Evolutionary conservation across 2,888 invertebrate species (phyloP).

Genomic region (Bembecia ichneumoniformis): DNA sequence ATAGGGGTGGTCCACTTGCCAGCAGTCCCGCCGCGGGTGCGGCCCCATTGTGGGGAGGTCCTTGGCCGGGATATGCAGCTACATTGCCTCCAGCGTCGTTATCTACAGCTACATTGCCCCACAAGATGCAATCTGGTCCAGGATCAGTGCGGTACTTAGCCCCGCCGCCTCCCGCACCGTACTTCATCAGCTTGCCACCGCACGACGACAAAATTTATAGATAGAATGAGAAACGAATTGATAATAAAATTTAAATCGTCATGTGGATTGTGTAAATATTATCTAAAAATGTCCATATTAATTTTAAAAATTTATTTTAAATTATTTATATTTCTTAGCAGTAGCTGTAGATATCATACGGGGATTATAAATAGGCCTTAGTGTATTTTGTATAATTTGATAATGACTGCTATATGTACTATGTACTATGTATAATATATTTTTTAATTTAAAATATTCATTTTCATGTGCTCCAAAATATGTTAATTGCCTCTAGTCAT

Average conservation of each 20-base stretch:
- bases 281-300: slow-evolving; percentile 9
- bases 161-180: slow-evolving; percentile 77
- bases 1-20: slow-evolving; percentile 78
- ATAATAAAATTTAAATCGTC: slow-evolving; percentile 4
- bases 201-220: slow-evolving; percentile 77
- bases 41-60: slow-evolving; percentile 72
- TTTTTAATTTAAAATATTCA: no score
- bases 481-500: no score
- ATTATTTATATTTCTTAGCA: slow-evolving; percentile 22
- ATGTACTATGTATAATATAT: no score
- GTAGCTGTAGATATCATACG: slow-evolving; percentile 32
- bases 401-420: no score
- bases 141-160: slow-evolving; percentile 68
- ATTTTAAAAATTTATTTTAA: slow-evolving; percentile 2
- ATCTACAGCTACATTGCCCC: slow-evolving; percentile 77
- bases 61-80: slow-evolving; percentile 72
- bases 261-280: slow-evolving; percentile 31
- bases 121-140: slow-evolving; percentile 72
- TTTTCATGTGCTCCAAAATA: no score
- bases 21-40: slow-evolving; percentile 74
- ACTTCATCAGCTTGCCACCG: slow-evolving; percentile 75
- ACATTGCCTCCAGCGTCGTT: slow-evolving; percentile 73
- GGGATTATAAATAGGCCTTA: background rate
- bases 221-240: slow-evolving; percentile 31
- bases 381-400: no score